Percentiles rank a stretch among this genome's conserved stretches.
phyloP scores from a whole-genome alignment of 1,140 invertebrate genomes.

The Megathymus violae region DNA sequence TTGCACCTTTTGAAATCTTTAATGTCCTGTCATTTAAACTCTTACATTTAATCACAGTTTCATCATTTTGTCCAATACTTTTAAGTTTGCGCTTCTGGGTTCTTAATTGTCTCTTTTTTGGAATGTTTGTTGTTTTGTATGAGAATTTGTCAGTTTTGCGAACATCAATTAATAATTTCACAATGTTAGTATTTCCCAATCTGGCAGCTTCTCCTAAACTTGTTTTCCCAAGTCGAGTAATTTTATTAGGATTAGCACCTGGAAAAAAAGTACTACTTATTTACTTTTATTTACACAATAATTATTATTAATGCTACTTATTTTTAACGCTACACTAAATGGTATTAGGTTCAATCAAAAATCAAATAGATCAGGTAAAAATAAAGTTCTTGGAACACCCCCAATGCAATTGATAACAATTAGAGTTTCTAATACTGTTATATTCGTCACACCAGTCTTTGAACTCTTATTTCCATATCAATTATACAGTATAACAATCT shows the following conservation, averaged over 20 bases:
- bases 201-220: constrained; percentile 70
- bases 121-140: constrained; percentile 34
- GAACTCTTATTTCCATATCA: too few relatives aligned
- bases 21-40: constrained; percentile 57
- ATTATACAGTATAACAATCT: too few relatives aligned
- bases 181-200: constrained; percentile 58
- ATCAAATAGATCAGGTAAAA: too few relatives aligned
- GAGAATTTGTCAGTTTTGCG: constrained; percentile 39
- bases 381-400: too few relatives aligned
- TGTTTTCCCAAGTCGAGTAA: constrained; percentile 66
- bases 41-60: constrained; percentile 66
- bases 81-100: constrained; percentile 67
- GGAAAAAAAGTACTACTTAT: constrained; percentile 31
- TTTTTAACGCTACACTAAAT: too few relatives aligned
- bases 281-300: neutral
- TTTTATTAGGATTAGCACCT: constrained; percentile 77
- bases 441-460: too few relatives aligned
- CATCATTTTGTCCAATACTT: constrained; percentile 45
- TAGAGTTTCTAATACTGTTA: too few relatives aligned
- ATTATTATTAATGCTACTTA: too few relatives aligned
- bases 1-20: constrained; percentile 39
- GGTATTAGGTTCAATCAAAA: too few relatives aligned
- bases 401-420: too few relatives aligned
- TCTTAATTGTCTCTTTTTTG: constrained; percentile 55
- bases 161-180: constrained; percentile 60